phyloP scores from a whole-genome alignment of 2,888 invertebrate species.

The Melanostoma mellinum region DNA sequence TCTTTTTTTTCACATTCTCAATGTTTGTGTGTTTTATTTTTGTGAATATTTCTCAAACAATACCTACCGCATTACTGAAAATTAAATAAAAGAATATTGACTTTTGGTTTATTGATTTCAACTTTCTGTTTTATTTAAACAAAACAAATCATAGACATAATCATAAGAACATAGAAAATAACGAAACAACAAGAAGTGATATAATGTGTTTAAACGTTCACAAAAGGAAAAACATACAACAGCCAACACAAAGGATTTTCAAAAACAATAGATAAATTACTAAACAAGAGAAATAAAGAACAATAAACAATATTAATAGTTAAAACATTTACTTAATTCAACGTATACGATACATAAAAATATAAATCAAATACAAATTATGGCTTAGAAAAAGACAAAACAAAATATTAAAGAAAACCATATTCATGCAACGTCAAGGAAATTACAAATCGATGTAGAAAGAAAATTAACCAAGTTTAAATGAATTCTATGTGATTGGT shows the following conservation, averaged over 20 bases:
- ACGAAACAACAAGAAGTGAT: slow-evolving; percentile 7
- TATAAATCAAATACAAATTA: not conserved
- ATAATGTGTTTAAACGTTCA: slow-evolving; percentile 5
- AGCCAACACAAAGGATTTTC: slow-evolving; percentile 45
- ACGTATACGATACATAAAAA: slow-evolving; percentile 12
- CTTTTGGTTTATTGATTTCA: slow-evolving; percentile 58
- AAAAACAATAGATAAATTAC: not conserved
- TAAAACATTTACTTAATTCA: slow-evolving; percentile 22
- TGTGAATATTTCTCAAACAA: slow-evolving; percentile 43
- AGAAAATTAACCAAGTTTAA: too few species aligned
- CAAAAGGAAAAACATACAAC: slow-evolving; percentile 19
- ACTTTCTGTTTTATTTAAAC: slow-evolving; percentile 65
- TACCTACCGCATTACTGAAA: slow-evolving; percentile 62
- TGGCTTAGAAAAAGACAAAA: not conserved
- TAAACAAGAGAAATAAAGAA: slow-evolving; percentile 7
- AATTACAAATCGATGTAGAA: not conserved
- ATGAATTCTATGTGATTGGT: too few species aligned
- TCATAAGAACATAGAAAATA: slow-evolving; percentile 34
- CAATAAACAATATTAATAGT: slow-evolving; percentile 39
- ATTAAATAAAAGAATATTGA: slow-evolving; percentile 49
- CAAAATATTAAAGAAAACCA: slow-evolving; percentile 12
- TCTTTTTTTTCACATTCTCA: slow-evolving; percentile 20
- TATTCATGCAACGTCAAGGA: slow-evolving; percentile 17
- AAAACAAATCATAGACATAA: slow-evolving; percentile 54
- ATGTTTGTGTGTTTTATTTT: slow-evolving; percentile 44